Conservation (phyloP, 2,113 vertebrate genomes). For the Pteruthius melanotis region DNA sequence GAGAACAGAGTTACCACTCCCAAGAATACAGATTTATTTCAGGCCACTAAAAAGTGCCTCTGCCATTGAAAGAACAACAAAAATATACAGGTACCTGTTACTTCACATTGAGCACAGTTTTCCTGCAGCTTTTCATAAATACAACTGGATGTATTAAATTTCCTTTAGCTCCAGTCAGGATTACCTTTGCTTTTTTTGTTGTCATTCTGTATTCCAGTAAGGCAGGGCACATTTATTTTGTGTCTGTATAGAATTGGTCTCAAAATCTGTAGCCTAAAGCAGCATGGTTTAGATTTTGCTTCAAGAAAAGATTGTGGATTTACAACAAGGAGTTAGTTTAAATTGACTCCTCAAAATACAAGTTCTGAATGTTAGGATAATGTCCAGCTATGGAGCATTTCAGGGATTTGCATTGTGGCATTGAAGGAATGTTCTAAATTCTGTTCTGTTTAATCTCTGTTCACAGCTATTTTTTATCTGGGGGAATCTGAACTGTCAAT, state of each 20-base stretch:
- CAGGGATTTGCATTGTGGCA: neutral
- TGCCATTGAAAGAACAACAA: neutral
- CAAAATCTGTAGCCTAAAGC: neutral
- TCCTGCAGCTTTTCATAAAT: neutral
- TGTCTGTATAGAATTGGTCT: neutral
- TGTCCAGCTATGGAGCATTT: neutral
- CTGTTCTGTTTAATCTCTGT: neutral
- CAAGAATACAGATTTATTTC: neutral
- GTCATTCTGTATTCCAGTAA: neutral
- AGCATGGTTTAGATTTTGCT: neutral
- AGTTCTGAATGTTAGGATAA: neutral
- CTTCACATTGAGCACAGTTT: neutral
- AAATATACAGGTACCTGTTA: neutral
- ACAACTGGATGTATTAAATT: neutral
- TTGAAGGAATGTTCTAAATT: neutral
- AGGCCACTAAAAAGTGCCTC: neutral
- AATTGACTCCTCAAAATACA: neutral
- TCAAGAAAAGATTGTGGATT: neutral
- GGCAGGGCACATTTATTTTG: neutral
- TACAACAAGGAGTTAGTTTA: neutral
- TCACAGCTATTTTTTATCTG: neutral
- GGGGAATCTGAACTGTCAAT: rapidly evolving
- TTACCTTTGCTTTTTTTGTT: neutral
- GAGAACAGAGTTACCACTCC: neutral
- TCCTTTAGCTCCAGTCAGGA: neutral